Evolutionary conservation across 1,140 invertebrate genomes (phyloP), one percentile per base, ranked within the genome.

Genomic region (Dinothrombium tinctorium): DNA sequence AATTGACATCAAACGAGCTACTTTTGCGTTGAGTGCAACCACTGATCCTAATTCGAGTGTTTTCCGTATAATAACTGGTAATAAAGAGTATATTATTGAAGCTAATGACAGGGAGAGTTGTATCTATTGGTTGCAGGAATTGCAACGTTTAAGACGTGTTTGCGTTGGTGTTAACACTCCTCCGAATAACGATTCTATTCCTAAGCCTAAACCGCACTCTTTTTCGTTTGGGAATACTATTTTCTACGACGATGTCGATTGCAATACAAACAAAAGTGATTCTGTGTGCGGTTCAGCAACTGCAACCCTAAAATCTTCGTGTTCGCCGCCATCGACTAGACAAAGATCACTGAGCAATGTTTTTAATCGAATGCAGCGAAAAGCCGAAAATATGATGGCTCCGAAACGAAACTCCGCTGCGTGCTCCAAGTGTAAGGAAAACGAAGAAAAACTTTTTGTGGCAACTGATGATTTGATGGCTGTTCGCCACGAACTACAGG

Each of bases 1-100:
- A 47, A 60, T 61, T 42, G 54, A 61, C 41, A 56, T 61, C 23
- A 49, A 49, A 17, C 45, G 49, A 37, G 54, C 58, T 7, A 53
- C 53, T 6, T 58, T 61, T 43, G 12, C 31, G n/a, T n/a, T n/a
- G n/a, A 24, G 15, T 44, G 12, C 37, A 38, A 15, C 24, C 37
- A 15, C n/a, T 14, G 21, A 20, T 26, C 24, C 23, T 25, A 38
- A 24, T 14, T 38, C 44, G 33, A 41, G n/a, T 36, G 38, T 15
- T 11, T 38, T 40, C 8, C 35, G 11, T 33, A 23, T 33, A 38
- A 50, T 46, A 15, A 33, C 43, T 17, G 44, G 32, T 15, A 40
- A 44, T n/a, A 49, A 51, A 38, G 49, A 51, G 22, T 52, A 51
- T 42, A 38, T 46, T 22, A 41, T 59, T 23, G 56, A 59, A 45